Evolutionary conservation across 2,888 invertebrate species (phyloP).

Genomic region (Chrysomela aeneicollis): DNA sequence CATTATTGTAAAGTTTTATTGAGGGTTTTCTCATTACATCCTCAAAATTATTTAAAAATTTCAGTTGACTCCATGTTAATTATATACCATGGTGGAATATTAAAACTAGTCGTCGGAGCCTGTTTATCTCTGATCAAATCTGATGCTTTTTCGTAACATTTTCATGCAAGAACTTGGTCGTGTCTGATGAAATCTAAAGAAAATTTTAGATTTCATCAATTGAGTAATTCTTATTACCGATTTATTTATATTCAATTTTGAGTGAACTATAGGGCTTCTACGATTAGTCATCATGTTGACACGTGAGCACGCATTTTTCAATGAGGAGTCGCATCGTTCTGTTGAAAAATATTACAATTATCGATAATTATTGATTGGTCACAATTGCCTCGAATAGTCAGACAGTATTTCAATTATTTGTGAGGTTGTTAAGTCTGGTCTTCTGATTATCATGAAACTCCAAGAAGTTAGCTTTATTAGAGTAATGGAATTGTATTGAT

Average conservation of each 20-base stretch:
- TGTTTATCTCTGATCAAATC: no score
- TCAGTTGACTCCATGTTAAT: constrained; percentile 9
- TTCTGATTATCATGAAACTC: constrained; percentile 34
- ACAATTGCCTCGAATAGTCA: constrained; percentile 15
- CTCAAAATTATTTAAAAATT: constrained; percentile 34
- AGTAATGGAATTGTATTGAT: constrained; percentile 41
- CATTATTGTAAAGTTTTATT: constrained; percentile 56
- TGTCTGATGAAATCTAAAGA: no score
- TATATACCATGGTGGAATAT: background rate
- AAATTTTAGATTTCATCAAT: no score
- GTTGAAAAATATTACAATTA: background rate
- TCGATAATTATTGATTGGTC: background rate
- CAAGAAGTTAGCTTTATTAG: constrained; percentile 47
- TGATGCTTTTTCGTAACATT: no score
- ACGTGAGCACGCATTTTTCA: background rate
- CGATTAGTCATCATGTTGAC: background rate
- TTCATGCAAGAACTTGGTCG: no score
- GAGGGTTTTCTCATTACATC: constrained; percentile 50
- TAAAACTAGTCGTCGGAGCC: background rate
- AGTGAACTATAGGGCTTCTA: background rate
- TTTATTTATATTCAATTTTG: no score
- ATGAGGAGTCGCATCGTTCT: background rate
- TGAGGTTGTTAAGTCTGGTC: constrained; percentile 33
- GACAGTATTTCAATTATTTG: constrained; percentile 27
- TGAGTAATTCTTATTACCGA: no score